A percentile compares a stretch with the other conserved stretches of the same genome.
phyloP scores from a whole-genome alignment of 2,113 vertebrate species.

The Galemys pyrenaicus region DNA sequence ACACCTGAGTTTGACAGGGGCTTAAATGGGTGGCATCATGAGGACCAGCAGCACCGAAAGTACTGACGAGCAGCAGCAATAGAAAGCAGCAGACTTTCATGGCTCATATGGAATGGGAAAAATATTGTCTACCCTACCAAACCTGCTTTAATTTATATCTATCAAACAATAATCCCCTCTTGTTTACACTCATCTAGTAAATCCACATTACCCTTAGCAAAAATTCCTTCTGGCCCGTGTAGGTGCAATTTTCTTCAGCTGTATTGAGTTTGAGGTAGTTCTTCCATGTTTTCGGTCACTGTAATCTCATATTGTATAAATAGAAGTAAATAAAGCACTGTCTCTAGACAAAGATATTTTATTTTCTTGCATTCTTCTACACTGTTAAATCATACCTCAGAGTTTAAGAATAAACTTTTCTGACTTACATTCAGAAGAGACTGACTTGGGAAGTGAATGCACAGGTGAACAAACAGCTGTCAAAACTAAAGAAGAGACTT shows the following conservation, averaged over 20 bases:
- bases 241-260: background rate
- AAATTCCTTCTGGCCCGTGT: background rate
- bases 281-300: conserved; percentile 11
- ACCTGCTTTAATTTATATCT: background rate
- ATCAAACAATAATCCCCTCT: background rate
- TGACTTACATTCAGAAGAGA: conserved; percentile 23
- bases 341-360: background rate
- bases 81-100: background rate
- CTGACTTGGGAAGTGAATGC: background rate
- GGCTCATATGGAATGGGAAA: background rate
- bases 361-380: background rate
- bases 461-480: background rate
- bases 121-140: background rate
- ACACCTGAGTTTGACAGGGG: no score
- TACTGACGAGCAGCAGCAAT: no score
- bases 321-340: background rate
- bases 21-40: no score
- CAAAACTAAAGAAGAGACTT: background rate
- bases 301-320: background rate
- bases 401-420: background rate
- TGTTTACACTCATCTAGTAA: background rate
- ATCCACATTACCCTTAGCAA: background rate
- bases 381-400: background rate
- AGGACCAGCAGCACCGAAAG: no score
- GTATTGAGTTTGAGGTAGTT: background rate